Evolutionary conservation across 1,140 invertebrate genomes (phyloP).

Genomic region (Drosophila jambulina): DNA sequence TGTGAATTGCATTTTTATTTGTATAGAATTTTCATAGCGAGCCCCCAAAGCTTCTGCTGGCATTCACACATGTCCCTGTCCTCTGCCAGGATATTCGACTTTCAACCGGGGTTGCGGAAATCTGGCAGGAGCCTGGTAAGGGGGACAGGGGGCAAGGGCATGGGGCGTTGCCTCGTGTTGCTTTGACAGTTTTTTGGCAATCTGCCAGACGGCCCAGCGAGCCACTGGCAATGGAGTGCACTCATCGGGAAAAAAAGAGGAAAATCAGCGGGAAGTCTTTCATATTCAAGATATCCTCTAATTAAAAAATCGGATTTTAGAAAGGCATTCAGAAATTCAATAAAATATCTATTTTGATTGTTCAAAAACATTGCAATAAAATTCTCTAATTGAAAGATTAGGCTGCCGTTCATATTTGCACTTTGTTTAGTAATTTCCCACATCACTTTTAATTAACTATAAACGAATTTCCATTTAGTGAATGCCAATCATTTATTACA

Average conservation of each 20-base stretch:
- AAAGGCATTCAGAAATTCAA: background rate
- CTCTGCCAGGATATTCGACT: constrained; percentile 45
- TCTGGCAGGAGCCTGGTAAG: background rate
- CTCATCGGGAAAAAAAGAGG: constrained; percentile 28
- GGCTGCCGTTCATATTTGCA: background rate
- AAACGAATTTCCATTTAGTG: background rate
- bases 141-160: constrained; percentile 4
- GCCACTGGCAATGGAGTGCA: constrained; percentile 56
- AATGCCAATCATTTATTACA: constrained; percentile 8
- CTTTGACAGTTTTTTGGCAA: constrained; percentile 82
- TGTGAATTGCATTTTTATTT: constrained; percentile 82
- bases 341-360: background rate
- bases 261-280: background rate
- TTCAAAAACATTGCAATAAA: background rate
- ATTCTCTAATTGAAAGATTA: background rate
- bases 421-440: background rate
- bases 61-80: constrained; percentile 64
- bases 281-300: constrained; percentile 30
- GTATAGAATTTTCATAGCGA: constrained; percentile 80
- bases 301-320: constrained; percentile 1
- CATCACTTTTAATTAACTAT: constrained; percentile 7
- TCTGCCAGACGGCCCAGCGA: constrained; percentile 60
- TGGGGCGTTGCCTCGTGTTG: constrained; percentile 65
- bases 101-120: constrained; percentile 3
- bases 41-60: constrained; percentile 36